A percentile compares a stretch with the other conserved stretches of the same genome.
Conservation (phyloP, 2,113 vertebrate species). For the Gymnogyps californianus region DNA sequence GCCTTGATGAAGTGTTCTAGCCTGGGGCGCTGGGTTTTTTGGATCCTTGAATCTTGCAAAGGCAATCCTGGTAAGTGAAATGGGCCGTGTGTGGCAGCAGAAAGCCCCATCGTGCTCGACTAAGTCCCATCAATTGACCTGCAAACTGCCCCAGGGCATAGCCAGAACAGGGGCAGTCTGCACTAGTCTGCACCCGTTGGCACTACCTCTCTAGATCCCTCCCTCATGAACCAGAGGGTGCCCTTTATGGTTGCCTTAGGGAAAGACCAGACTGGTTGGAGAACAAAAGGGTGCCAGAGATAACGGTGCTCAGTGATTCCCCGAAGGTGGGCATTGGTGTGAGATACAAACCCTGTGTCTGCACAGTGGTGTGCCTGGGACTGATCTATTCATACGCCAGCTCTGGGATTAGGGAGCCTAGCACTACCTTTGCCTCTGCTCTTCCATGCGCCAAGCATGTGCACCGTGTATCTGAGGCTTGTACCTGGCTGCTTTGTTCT, state of each 20-base stretch:
- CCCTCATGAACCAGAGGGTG: background rate
- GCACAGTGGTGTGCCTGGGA: background rate
- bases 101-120: background rate
- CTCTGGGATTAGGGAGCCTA: background rate
- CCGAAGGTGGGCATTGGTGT: rapidly evolving
- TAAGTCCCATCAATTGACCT: too few relatives aligned
- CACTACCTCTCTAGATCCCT: background rate
- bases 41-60: background rate
- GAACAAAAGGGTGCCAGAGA: rapidly evolving
- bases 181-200: rapidly evolving
- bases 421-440: background rate
- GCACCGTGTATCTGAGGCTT: rapidly evolving
- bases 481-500: background rate
- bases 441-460: rapidly evolving
- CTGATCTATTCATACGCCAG: rapidly evolving
- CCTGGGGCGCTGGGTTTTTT: background rate
- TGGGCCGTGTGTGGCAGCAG: too few relatives aligned
- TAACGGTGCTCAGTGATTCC: background rate
- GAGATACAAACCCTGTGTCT: too few relatives aligned
- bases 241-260: background rate
- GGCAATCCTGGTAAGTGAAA: too few relatives aligned
- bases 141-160: too few relatives aligned
- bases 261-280: background rate
- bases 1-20: background rate
- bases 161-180: background rate